These are phyloP conservation scores for Aplochiton taeniatus DNA, from an alignment of 2,797 vertebrate genomes.

Conservation along the genomic window DNA sequence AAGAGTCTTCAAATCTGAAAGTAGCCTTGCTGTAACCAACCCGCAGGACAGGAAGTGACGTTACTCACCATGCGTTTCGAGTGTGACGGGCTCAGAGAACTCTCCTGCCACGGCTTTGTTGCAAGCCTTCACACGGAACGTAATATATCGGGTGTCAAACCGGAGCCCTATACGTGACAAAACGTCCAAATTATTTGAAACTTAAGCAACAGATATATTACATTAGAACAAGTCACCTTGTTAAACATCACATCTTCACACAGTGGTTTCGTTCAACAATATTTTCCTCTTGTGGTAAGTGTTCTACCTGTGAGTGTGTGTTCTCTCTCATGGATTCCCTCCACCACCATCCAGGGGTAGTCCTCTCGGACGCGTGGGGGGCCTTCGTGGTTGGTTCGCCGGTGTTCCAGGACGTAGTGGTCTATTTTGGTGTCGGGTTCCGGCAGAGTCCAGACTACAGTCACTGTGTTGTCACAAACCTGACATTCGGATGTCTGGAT, in stretches of 20 bases:
- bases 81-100: conserved; percentile 88
- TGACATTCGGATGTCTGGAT: conserved; percentile 85
- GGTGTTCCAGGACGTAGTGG: conserved; percentile 90
- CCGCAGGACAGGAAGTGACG: neutral
- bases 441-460: conserved; percentile 82
- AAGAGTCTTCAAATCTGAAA: too few species aligned
- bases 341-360: conserved; percentile 95
- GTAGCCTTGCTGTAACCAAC: too few species aligned
- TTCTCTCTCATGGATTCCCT: conserved; percentile 86
- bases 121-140: conserved; percentile 90
- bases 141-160: conserved; percentile 93
- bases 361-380: conserved; percentile 89
- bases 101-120: conserved; percentile 95
- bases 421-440: conserved; percentile 90
- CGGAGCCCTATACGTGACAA: conserved; percentile 78
- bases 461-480: conserved; percentile 91
- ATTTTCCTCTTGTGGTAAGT: neutral
- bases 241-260: neutral
- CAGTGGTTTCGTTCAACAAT: neutral
- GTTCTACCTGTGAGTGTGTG: conserved; percentile 82
- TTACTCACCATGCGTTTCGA: conserved; percentile 88
- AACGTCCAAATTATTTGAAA: neutral
- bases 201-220: neutral
- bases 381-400: conserved; percentile 90
- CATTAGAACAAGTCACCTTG: neutral